Conservation (phyloP, 2,888 invertebrate genomes). For the Xanthorhoe spadicearia region DNA sequence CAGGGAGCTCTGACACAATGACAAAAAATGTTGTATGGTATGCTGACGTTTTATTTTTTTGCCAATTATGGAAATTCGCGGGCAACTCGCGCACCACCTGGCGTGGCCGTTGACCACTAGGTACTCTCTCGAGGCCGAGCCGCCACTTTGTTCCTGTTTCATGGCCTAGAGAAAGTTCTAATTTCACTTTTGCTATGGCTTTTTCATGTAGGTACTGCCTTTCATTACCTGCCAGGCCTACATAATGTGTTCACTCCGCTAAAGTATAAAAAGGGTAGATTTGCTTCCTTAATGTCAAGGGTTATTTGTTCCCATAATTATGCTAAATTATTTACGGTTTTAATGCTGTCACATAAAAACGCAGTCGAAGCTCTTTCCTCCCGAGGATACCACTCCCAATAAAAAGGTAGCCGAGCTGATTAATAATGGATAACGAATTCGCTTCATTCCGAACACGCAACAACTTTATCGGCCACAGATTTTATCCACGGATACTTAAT, state of each 20-base stretch:
- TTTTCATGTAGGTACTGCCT: constrained; percentile 33
- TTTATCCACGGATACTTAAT: constrained; percentile 50
- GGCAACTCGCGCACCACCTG: constrained; percentile 68
- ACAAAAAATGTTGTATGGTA: constrained; percentile 71
- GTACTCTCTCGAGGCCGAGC: constrained; percentile 43
- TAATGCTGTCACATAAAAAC: constrained; percentile 30
- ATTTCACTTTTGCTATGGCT: constrained; percentile 61
- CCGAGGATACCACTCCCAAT: constrained; percentile 19
- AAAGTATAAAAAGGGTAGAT: constrained; percentile 13
- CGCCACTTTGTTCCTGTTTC: constrained; percentile 59
- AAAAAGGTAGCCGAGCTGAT: constrained; percentile 30
- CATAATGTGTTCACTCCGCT: constrained; percentile 24
- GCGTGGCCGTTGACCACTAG: constrained; percentile 48
- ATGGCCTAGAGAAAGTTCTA: constrained; percentile 61
- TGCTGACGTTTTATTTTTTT: constrained; percentile 68
- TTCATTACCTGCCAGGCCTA: constrained; percentile 24
- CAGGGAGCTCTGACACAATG: constrained; percentile 74
- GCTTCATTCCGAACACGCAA: constrained; percentile 39
- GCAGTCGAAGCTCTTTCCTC: constrained; percentile 33
- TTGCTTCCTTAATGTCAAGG: constrained; percentile 56
- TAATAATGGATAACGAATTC: constrained; percentile 32
- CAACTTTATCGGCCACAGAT: constrained; percentile 48
- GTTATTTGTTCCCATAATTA: constrained; percentile 48
- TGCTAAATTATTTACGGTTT: constrained; percentile 33
- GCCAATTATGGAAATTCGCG: constrained; percentile 74